phyloP scores from a whole-genome alignment of 2,888 invertebrate genomes.

The Drosophila helvetica region DNA sequence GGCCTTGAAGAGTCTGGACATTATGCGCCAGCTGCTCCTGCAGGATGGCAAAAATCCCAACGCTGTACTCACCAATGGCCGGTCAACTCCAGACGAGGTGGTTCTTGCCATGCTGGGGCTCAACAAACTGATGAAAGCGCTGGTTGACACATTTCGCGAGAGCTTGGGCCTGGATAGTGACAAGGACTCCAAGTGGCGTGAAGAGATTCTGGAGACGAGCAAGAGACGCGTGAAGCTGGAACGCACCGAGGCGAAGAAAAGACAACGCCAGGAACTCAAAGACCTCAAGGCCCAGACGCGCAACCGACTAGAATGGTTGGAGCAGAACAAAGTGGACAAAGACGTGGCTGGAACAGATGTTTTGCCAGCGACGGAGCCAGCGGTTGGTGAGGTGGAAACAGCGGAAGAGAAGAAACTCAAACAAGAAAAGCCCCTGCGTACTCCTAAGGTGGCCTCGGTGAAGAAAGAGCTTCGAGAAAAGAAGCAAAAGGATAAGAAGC shows the following conservation, averaged over 20 bases:
- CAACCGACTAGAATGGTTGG: slow-evolving; percentile 78
- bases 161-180: slow-evolving; percentile 61
- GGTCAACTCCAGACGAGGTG: slow-evolving; percentile 76
- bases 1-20: slow-evolving; percentile 69
- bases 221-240: slow-evolving; percentile 71
- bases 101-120: slow-evolving; percentile 77
- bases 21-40: slow-evolving; percentile 73
- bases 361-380: not conserved
- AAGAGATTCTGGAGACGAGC: slow-evolving; percentile 75
- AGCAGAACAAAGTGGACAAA: slow-evolving; percentile 56
- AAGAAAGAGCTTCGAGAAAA: not conserved
- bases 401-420: not conserved
- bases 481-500: not conserved
- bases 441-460: not conserved
- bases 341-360: not conserved
- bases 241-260: slow-evolving; percentile 71
- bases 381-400: not conserved
- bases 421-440: slow-evolving; percentile 1
- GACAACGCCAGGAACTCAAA: slow-evolving; percentile 66
- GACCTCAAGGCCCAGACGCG: slow-evolving; percentile 66
- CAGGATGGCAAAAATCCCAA: slow-evolving; percentile 69
- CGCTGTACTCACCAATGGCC: slow-evolving; percentile 76
- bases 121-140: slow-evolving; percentile 74
- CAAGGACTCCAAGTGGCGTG: slow-evolving; percentile 67
- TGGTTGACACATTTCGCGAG: slow-evolving; percentile 60